Conservation (phyloP, 2,888 invertebrate species). For the Teleogryllus oceanicus region DNA sequence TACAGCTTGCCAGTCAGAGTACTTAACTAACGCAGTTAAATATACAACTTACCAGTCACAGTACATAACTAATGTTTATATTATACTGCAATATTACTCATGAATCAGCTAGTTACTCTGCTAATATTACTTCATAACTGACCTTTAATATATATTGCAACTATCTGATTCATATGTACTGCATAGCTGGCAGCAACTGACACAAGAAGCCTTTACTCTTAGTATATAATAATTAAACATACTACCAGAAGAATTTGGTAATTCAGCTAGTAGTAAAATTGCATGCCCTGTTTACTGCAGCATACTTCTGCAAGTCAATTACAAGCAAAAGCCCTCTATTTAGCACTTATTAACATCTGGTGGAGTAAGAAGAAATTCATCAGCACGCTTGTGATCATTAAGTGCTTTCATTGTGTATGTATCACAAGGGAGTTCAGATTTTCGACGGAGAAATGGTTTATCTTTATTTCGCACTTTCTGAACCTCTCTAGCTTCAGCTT, state of each 20-base stretch:
- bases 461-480: constrained; percentile 68
- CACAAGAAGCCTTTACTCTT: neutral
- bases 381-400: constrained; percentile 87
- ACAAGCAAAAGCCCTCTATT: constrained; percentile 26
- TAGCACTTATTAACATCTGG: constrained; percentile 86
- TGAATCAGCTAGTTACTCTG: neutral
- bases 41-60: neutral
- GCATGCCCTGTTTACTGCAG: too few relatives aligned
- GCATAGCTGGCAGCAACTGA: neutral
- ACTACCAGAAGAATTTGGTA: neutral
- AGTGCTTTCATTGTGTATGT: constrained; percentile 85
- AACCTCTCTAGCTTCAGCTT: constrained; percentile 71
- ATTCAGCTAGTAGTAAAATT: too few relatives aligned
- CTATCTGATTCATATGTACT: neutral
- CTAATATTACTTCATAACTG: neutral
- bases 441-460: constrained; percentile 87
- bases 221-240: neutral
- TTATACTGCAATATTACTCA: neutral
- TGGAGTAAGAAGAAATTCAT: constrained; percentile 82
- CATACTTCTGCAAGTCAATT: too few relatives aligned
- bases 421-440: constrained; percentile 94
- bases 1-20: neutral
- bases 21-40: constrained; percentile 18
- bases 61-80: neutral
- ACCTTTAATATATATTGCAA: neutral